Evolutionary conservation across 2,797 vertebrate species (phyloP).

Genomic region (Vipera latastei): DNA sequence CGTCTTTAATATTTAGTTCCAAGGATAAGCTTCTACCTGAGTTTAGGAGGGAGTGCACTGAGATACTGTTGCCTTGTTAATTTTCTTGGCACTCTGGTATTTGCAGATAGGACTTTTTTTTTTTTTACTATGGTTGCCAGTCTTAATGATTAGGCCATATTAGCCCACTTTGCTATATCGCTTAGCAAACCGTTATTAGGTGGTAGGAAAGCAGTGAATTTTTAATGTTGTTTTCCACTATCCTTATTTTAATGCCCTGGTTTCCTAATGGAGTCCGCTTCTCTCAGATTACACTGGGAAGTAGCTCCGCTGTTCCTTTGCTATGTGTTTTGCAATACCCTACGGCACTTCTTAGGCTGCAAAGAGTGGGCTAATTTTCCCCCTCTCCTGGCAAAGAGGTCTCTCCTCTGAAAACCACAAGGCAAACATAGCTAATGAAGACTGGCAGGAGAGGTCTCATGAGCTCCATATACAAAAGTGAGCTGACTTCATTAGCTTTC

Average conservation of each 20-base stretch:
- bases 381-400: background rate
- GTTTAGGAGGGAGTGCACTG: background rate
- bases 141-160: background rate
- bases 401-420: background rate
- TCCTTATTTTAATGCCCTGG: constrained; percentile 42
- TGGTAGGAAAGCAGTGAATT: constrained; percentile 44
- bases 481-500: background rate
- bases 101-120: background rate
- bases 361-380: background rate
- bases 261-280: background rate
- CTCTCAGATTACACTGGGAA: constrained; percentile 21
- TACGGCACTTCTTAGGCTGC: background rate
- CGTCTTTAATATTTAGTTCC: background rate
- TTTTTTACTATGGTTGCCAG: background rate
- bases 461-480: background rate
- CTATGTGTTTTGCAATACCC: background rate
- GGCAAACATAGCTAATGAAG: background rate
- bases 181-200: constrained; percentile 24
- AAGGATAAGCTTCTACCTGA: background rate
- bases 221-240: constrained; percentile 60
- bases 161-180: background rate
- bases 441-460: background rate
- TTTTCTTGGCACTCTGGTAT: background rate
- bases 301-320: background rate
- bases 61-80: background rate